A percentile compares a stretch with the other conserved stretches of the same genome.
These are phyloP conservation scores for Centropus unirufus DNA, from an alignment of 2,113 vertebrate genomes.

Conservation along the genomic window DNA sequence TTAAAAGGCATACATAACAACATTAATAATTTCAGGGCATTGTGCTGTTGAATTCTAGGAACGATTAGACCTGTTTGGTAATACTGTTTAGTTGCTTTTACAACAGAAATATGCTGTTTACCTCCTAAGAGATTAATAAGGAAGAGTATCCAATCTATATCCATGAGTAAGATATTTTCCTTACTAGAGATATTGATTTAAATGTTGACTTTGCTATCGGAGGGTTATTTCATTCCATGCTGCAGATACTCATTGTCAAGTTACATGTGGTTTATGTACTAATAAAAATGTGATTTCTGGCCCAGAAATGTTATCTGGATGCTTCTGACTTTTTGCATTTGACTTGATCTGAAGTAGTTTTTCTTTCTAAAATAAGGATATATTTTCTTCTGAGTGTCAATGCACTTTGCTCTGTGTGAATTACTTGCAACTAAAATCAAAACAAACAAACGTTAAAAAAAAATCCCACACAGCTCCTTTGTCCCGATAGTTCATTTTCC, in stretches of 20 bases:
- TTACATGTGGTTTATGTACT: constrained; percentile 56
- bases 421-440: constrained; percentile 3
- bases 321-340: background rate
- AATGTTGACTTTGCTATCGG: constrained; percentile 65
- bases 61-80: constrained; percentile 37
- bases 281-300: constrained; percentile 60
- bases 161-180: constrained; percentile 74
- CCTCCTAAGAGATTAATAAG: constrained; percentile 66
- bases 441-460: background rate
- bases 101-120: constrained; percentile 53
- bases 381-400: background rate
- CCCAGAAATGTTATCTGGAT: background rate
- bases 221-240: constrained; percentile 48
- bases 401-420: background rate
- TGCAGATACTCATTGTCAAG: constrained; percentile 51
- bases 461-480: background rate
- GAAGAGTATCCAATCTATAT: constrained; percentile 63
- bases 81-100: constrained; percentile 35
- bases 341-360: background rate
- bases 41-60: constrained; percentile 36
- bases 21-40: constrained; percentile 52
- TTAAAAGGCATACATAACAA: constrained; percentile 53
- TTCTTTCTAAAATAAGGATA: background rate
- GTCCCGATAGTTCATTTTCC: constrained; percentile 27
- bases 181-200: constrained; percentile 73